Base-by-base conservation (phyloP, 2,797 vertebrate species). In the Gymnopithys bicolor region DNA sequence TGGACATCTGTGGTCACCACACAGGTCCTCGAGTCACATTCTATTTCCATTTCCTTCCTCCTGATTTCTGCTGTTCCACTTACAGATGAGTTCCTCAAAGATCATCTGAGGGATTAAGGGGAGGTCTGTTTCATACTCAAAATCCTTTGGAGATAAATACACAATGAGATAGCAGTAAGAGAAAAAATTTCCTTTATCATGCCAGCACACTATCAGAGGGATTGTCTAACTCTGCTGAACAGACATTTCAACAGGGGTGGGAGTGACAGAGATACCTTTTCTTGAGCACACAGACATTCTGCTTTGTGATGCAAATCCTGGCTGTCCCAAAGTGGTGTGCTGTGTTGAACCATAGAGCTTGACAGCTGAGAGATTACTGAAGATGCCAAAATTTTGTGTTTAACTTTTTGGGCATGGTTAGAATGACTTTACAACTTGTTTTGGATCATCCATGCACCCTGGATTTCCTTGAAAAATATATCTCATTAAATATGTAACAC, bases 11-110 rank as follows among this genome's bases (percentile, higher is more conserved):
- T 86, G 76, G 52, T 59, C 52, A 46, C 39, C 25, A 7, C 1
- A 0, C 37, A 86, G 46, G 59, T 90, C 58, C 46, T 86, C 0
- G 0, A 89, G 32, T 88, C 81, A 67, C 51, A 69, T 92, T 56
- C 78, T 82, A 56, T 75, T 92, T 95, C 82, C 62, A 33, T 87
- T 93, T 87, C 71, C 51, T 87, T 48, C 25, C 15, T 87, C 60
- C 16, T 5, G 4, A 11, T 81, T 90, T 78, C 73, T 88, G 21
- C 25, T 45, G 41, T 89, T 85, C 58, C 45, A 46, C 87, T 84
- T 84, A 84, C 76, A 89, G 58, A 59, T 2, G 1, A 73, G 32
- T 76, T 66, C 43, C 48, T 75, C 58, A 78, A 32, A 75, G 37
- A 71, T 28, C 2, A 9, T 13, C 39, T 2, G 7, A 81, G 22